Evolutionary conservation across 1,140 invertebrate genomes (phyloP), one percentile per base, ranked within the genome.

Genomic region (Dryas iulia): DNA sequence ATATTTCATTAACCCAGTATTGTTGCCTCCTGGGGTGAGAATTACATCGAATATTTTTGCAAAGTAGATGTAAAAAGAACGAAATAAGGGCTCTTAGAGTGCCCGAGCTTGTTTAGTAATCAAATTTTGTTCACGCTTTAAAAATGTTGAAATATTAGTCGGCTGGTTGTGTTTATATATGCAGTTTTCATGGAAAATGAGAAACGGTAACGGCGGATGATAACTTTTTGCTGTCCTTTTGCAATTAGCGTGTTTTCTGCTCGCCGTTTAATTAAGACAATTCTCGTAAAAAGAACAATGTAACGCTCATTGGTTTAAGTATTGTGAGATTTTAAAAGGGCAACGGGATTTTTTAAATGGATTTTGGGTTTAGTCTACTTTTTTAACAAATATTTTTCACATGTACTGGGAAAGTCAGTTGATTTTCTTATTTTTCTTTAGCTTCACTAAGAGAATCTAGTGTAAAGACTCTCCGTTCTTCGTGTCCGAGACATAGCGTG

Each of bases 1-100:
- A 81, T 86, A 79, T 81, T 86, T 83, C 77, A 84, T 83, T 82
- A 81, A 77, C 77, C 77, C 75, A 47, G 59, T 68, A 35, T 47
- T 63, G 31, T 78, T 77, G 59, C 70, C 69, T 74, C 73, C 70
- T 64, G 68, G 74, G 72, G 72, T 63, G 66, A 30, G 54, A 69
- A 56, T 61, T 68, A 68, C 31, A 80, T 83, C 73, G 73, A 71
- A 77, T 82, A 78, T 81, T 81, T 78, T 82, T 70, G 75, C 71
- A 79, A 78, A 78, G 74, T 72, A 73, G 72, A 61, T 61, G 35
- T 57, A 68, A 79, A 75, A 72, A 76, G 72, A 71, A 73, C 70
- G 71, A 81, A 80, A 81, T 80, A 80, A 79, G 72, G 76, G 65
- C 63, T 66, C 77, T 54, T 31, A 58, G 28, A 77, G 67, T 18